These are phyloP conservation scores for Drosophila birchii DNA, from an alignment of 2,888 invertebrate species.

Conservation along the genomic window DNA sequence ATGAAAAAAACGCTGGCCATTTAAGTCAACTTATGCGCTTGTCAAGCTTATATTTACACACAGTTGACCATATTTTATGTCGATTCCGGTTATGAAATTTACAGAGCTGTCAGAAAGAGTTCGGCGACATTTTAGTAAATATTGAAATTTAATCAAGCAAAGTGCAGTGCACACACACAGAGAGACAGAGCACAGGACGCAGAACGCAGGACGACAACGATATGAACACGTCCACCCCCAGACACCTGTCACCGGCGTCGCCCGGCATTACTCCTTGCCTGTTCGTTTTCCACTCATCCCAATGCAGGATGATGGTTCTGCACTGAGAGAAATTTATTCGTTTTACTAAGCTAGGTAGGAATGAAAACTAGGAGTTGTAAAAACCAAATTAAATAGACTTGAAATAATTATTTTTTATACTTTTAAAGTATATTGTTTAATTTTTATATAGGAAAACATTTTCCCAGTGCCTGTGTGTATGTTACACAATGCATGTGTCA, in stretches of 20 bases:
- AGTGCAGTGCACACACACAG: constrained; percentile 70
- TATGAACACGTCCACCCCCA: constrained; percentile 69
- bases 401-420: not conserved
- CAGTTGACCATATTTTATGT: constrained; percentile 80
- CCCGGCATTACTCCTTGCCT: constrained; percentile 54
- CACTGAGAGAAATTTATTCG: not conserved
- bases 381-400: not conserved
- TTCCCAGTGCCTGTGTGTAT: constrained; percentile 14
- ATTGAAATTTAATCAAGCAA: constrained; percentile 82
- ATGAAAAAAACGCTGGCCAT: constrained; percentile 15
- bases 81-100: constrained; percentile 79
- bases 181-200: constrained; percentile 24
- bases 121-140: constrained; percentile 82
- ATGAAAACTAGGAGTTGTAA: not conserved
- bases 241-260: constrained; percentile 71
- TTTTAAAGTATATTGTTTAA: not conserved
- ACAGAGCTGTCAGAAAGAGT: constrained; percentile 81
- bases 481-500: constrained; percentile 31
- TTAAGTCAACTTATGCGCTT: constrained; percentile 34
- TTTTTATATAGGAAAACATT: not conserved
- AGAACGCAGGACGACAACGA: constrained; percentile 30
- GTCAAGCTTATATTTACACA: constrained; percentile 67
- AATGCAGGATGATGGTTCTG: constrained; percentile 44
- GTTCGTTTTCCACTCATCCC: constrained; percentile 1
- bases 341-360: too few relatives aligned